These are phyloP conservation scores for Heliconius hewitsoni DNA, from an alignment of 1,140 invertebrate species.

Conservation along the genomic window DNA sequence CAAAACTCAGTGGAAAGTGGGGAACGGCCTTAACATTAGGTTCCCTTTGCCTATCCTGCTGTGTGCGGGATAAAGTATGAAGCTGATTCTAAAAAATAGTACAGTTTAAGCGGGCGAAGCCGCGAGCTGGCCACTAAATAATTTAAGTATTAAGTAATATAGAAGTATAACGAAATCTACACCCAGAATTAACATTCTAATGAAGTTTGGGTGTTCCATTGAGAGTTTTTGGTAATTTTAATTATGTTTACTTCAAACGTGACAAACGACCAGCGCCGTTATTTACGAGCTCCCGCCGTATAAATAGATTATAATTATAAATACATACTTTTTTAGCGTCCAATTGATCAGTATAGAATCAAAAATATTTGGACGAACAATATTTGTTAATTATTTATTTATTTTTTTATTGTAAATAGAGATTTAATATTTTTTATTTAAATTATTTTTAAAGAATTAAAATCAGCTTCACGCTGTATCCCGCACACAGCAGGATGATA, in stretches of 20 bases:
- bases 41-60: too few species aligned
- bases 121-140: neutral
- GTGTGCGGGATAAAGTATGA: too few species aligned
- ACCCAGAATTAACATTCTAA: slow-evolving; percentile 32
- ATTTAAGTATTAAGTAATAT: neutral
- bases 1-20: too few species aligned
- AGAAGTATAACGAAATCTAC: neutral
- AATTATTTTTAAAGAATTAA: too few species aligned
- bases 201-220: slow-evolving; percentile 21
- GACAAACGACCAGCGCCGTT: slow-evolving; percentile 21
- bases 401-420: too few species aligned
- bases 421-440: too few species aligned
- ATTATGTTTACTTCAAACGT: slow-evolving; percentile 29
- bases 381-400: neutral
- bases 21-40: too few species aligned
- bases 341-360: slow-evolving; percentile 35
- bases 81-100: too few species aligned
- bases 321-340: slow-evolving; percentile 48
- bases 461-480: too few species aligned
- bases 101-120: too few species aligned
- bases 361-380: neutral
- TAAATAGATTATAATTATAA: slow-evolving; percentile 30
- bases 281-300: slow-evolving; percentile 32
- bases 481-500: too few species aligned
- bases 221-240: slow-evolving; percentile 35